A percentile compares a stretch with the other conserved stretches of the same genome.
Conservation (phyloP, 2,113 vertebrate species). For the Thalassoma bifasciatum region DNA sequence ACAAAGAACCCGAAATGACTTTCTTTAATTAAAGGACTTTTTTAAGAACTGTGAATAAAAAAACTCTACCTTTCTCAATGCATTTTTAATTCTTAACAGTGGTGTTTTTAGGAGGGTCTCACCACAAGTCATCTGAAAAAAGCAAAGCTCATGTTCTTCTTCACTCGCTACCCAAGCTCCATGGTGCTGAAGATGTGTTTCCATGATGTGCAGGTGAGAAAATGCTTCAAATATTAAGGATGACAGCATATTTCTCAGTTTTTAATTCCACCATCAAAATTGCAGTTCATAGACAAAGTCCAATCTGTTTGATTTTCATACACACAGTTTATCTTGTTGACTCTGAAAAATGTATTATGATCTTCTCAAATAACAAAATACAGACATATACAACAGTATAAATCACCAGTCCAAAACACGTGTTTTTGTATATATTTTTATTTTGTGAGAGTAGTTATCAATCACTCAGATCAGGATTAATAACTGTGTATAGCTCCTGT, state of each 20-base stretch:
- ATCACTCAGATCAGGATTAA: not conserved
- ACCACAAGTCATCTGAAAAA: slow-evolving; percentile 92
- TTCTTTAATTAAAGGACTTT: no score
- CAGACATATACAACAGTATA: not conserved
- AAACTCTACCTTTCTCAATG: no score
- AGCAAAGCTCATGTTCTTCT: slow-evolving; percentile 96
- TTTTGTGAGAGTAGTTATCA: not conserved
- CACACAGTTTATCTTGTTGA: no score
- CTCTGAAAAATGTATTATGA: no score
- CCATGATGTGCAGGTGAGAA: slow-evolving; percentile 89
- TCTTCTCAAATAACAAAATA: no score
- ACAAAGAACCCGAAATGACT: no score
- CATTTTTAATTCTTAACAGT: slow-evolving; percentile 80
- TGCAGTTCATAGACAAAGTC: no score
- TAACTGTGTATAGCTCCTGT: not conserved
- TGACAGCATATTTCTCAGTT: no score
- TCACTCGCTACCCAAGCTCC: slow-evolving; percentile 92
- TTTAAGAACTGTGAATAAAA: no score
- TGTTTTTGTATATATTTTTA: slow-evolving; percentile 11
- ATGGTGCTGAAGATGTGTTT: slow-evolving; percentile 90
- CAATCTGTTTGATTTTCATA: no score
- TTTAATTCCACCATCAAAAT: no score
- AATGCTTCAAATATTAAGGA: no score
- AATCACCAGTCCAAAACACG: not conserved
- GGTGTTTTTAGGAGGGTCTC: slow-evolving; percentile 85